phyloP scores from a whole-genome alignment of 2,113 vertebrate species.

The Scomber japonicus region DNA sequence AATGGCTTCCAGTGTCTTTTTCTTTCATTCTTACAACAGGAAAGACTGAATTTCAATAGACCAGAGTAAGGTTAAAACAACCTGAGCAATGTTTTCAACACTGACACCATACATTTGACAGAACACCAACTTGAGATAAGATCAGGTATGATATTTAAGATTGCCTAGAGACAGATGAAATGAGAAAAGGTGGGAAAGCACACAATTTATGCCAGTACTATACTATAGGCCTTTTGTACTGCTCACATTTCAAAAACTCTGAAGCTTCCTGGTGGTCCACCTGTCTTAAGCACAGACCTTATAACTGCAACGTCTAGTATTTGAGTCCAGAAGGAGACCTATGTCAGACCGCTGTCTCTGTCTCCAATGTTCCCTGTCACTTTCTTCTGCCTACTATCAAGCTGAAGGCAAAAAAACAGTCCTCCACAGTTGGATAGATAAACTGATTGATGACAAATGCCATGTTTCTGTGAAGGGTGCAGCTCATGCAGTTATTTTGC shows the following conservation, averaged over 20 bases:
- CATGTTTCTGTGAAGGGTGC: constrained; percentile 13
- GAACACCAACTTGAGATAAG: too few species aligned
- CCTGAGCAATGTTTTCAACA: too few species aligned
- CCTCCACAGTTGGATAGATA: neutral
- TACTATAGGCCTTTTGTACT: neutral
- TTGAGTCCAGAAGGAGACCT: neutral
- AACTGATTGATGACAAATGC: constrained; percentile 43
- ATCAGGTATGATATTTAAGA: too few species aligned
- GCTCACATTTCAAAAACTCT: neutral
- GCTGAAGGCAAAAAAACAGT: neutral
- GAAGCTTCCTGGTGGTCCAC: neutral
- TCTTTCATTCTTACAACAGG: neutral
- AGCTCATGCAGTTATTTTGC: neutral
- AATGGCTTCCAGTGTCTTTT: neutral
- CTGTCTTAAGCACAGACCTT: neutral
- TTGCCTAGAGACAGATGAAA: too few species aligned
- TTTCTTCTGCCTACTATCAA: constrained; percentile 9
- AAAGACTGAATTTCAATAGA: neutral
- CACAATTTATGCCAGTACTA: too few species aligned
- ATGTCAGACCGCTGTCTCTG: neutral
- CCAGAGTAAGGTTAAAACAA: neutral
- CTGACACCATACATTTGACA: too few species aligned
- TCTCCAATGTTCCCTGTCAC: neutral
- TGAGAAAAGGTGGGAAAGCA: too few species aligned
- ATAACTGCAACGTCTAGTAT: neutral